phyloP scores from a whole-genome alignment of 2,888 invertebrate genomes.

The Polyommatus iphigenia region DNA sequence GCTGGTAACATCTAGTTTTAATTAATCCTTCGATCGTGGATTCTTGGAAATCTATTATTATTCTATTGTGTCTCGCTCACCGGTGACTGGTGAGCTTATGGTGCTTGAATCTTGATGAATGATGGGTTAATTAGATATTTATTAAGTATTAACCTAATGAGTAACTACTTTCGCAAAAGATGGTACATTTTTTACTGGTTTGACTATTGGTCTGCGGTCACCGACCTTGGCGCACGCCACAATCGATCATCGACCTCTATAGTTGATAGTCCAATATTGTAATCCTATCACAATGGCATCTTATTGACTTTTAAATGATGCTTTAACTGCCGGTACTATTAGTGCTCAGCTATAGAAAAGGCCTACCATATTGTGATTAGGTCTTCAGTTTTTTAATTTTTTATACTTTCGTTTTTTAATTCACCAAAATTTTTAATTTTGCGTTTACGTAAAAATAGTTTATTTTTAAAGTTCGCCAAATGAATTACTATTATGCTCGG shows the following conservation, averaged over 20 bases:
- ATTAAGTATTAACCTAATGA: too few species aligned
- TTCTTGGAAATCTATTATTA: too few species aligned
- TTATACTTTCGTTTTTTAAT: background rate
- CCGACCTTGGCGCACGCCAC: conserved; percentile 13
- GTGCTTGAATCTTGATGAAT: too few species aligned
- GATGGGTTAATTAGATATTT: too few species aligned
- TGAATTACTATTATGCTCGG: too few species aligned
- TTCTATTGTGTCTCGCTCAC: too few species aligned
- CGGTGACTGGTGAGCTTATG: too few species aligned
- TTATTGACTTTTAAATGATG: background rate
- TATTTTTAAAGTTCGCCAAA: too few species aligned
- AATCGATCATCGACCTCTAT: conserved; percentile 16
- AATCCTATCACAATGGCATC: conserved; percentile 2
- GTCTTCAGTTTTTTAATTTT: background rate
- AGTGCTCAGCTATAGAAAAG: background rate
- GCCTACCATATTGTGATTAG: background rate
- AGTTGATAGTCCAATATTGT: conserved; percentile 5
- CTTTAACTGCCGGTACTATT: background rate
- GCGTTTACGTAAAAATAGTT: background rate
- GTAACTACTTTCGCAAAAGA: background rate
- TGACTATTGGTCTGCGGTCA: background rate
- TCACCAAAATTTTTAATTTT: background rate
- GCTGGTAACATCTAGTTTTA: too few species aligned
- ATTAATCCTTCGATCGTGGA: too few species aligned
- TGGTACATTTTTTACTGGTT: background rate